Evolutionary conservation across 2,888 invertebrate species (phyloP).

Genomic region (Drosophila putrida): DNA sequence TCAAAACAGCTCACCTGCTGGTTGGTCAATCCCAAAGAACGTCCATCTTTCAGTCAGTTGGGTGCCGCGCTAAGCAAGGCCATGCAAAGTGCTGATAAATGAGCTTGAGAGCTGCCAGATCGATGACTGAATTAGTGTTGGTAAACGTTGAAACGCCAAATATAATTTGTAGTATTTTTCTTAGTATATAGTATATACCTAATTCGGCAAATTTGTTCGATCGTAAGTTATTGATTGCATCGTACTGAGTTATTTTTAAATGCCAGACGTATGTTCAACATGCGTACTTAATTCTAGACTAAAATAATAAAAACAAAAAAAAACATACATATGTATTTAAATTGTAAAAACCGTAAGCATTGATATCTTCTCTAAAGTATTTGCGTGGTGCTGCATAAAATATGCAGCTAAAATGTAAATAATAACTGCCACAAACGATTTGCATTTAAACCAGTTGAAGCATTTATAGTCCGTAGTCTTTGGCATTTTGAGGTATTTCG

Average conservation of each 20-base stretch:
- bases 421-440: constrained; percentile 64
- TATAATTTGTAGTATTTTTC: constrained; percentile 64
- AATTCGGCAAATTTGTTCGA: neutral
- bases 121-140: constrained; percentile 58
- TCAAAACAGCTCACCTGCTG: constrained; percentile 81
- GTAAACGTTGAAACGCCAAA: constrained; percentile 60
- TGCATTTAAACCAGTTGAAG: constrained; percentile 77
- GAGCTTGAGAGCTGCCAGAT: constrained; percentile 31
- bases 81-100: constrained; percentile 83
- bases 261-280: constrained; percentile 63
- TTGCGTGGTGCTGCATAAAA: constrained; percentile 60
- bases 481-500: constrained; percentile 20
- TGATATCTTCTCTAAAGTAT: constrained; percentile 66
- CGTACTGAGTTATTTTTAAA: constrained; percentile 43
- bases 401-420: constrained; percentile 69
- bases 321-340: constrained; percentile 30
- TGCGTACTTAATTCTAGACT: constrained; percentile 46
- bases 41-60: constrained; percentile 85
- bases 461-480: constrained; percentile 66
- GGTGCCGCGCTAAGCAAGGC: constrained; percentile 85
- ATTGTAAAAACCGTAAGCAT: constrained; percentile 53
- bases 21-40: constrained; percentile 84
- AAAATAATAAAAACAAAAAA: constrained; percentile 2
- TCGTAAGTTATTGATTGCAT: constrained; percentile 12
- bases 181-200: constrained; percentile 30